These are phyloP conservation scores for Irena cyanogastra DNA, from an alignment of 2,113 vertebrate species.

Conservation along the genomic window DNA sequence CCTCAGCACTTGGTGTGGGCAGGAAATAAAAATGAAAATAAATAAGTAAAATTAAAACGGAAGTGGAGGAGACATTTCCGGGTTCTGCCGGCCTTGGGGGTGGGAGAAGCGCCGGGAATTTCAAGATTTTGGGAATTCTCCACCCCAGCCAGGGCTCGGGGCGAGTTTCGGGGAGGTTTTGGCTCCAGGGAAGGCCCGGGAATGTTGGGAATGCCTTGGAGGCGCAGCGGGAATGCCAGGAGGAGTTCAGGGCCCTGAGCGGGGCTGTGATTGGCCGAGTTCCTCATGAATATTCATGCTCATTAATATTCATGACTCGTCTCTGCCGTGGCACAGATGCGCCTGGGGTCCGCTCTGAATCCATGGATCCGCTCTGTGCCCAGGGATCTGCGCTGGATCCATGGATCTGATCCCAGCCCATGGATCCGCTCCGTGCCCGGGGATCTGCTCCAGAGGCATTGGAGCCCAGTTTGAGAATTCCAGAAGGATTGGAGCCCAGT, in stretches of 20 bases:
- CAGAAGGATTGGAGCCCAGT: neutral
- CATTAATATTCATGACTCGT: neutral
- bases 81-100: neutral
- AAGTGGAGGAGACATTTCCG: too few relatives aligned
- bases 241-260: neutral
- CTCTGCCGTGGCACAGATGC: rapidly evolving
- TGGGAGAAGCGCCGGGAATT: neutral
- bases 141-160: neutral
- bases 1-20: neutral
- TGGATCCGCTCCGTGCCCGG: rapidly evolving
- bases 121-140: neutral
- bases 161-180: neutral
- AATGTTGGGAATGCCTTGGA: neutral
- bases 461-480: neutral
- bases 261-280: rapidly evolving
- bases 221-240: neutral
- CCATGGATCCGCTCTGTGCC: rapidly evolving
- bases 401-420: neutral
- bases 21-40: neutral
- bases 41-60: neutral
- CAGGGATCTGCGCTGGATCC: neutral
- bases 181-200: neutral
- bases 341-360: neutral
- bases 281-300: neutral
- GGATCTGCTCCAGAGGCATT: neutral